A percentile compares a stretch with the other conserved stretches of the same genome.
Conservation (phyloP, 2,113 vertebrate genomes). For the Arvicanthis niloticus region DNA sequence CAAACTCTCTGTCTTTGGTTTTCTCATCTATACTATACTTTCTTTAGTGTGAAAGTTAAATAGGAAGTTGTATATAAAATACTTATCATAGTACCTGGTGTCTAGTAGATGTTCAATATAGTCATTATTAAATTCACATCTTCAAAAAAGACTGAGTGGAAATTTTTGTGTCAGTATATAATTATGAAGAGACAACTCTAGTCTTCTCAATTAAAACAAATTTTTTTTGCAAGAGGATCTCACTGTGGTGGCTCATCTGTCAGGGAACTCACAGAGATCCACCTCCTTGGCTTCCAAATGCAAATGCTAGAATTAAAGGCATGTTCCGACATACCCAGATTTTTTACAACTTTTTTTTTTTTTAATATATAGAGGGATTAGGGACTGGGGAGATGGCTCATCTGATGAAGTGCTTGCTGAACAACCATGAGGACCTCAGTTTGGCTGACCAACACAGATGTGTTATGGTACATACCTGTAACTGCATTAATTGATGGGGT, state of each 20-base stretch:
- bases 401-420: neutral
- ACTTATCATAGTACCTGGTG: neutral
- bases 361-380: neutral
- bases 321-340: neutral
- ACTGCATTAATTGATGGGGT: too few relatives aligned
- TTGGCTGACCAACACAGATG: neutral
- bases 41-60: constrained; percentile 27
- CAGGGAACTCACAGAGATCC: neutral
- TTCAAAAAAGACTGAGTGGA: constrained; percentile 27
- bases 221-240: neutral
- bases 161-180: constrained; percentile 50
- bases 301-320: neutral
- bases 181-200: constrained; percentile 15
- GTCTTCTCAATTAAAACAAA: neutral
- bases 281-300: neutral
- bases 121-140: neutral
- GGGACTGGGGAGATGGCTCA: neutral
- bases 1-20: neutral
- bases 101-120: neutral
- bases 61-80: constrained; percentile 34
- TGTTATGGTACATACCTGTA: neutral
- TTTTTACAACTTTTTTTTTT: neutral
- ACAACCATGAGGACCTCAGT: neutral
- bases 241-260: neutral
- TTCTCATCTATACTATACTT: constrained; percentile 26